A percentile compares a stretch with the other conserved stretches of the same genome.
These are phyloP conservation scores for Drepanosiphum platanoidis DNA, from an alignment of 2,888 invertebrate species.

Conservation along the genomic window DNA sequence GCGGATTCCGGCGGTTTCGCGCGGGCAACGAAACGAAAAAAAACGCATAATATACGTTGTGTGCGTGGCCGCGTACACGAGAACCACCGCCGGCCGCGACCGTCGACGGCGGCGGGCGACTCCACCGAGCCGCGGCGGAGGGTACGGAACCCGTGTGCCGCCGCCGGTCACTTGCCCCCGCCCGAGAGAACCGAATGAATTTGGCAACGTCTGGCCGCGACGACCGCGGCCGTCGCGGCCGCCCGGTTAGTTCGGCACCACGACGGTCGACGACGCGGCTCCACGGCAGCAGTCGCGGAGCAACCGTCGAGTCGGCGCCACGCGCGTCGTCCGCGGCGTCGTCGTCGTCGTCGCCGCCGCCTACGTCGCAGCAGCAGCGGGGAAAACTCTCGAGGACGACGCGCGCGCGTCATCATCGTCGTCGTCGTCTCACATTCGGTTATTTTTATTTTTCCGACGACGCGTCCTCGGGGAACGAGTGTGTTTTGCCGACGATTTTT, in stretches of 20 bases:
- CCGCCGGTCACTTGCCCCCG: conserved; percentile 20
- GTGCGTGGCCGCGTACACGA: neutral
- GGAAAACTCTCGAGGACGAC: too few species aligned
- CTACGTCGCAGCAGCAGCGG: neutral
- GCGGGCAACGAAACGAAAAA: conserved; percentile 38
- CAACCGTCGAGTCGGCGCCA: neutral
- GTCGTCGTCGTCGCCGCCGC: neutral
- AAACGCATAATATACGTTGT: conserved; percentile 9
- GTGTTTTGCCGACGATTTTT: neutral
- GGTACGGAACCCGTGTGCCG: conserved; percentile 44
- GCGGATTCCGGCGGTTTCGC: conserved; percentile 47
- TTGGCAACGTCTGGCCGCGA: conserved; percentile 48
- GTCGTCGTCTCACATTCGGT: too few species aligned
- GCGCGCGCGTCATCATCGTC: neutral
- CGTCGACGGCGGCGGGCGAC: conserved; percentile 22
- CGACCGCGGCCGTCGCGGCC: conserved; percentile 8
- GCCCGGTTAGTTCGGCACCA: neutral
- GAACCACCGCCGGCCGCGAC: neutral
- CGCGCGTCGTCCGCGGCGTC: neutral
- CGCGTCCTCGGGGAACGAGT: neutral
- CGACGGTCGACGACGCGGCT: neutral
- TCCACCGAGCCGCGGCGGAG: conserved; percentile 41
- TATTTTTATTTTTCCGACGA: too few species aligned
- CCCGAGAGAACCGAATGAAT: conserved; percentile 38
- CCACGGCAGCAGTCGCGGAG: conserved; percentile 11